Conservation (phyloP, 1,140 invertebrate genomes). For the Macrobrachium nipponense region DNA sequence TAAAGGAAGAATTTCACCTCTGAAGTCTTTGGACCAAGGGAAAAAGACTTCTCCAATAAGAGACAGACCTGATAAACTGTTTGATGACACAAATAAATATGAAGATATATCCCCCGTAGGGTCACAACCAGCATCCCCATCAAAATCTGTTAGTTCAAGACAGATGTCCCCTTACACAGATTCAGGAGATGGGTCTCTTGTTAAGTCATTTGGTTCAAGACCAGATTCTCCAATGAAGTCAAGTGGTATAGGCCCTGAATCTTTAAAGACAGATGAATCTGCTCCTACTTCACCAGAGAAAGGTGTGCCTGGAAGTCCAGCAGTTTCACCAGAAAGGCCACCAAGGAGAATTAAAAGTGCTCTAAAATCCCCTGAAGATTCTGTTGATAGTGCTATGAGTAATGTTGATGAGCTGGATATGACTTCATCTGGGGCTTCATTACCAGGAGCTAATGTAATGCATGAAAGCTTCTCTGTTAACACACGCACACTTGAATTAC, state of each 20-base stretch:
- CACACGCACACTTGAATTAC: constrained; percentile 52
- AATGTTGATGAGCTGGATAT: constrained; percentile 60
- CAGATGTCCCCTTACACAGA: constrained; percentile 39
- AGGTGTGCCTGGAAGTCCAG: constrained; percentile 20
- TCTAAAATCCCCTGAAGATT: constrained; percentile 58
- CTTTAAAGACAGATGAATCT: constrained; percentile 60
- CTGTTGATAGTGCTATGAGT: constrained; percentile 63
- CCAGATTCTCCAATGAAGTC: constrained; percentile 61
- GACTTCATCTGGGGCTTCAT: constrained; percentile 59
- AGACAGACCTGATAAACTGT: constrained; percentile 36
- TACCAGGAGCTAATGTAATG: constrained; percentile 27
- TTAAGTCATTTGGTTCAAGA: constrained; percentile 52
- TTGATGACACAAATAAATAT: constrained; percentile 34
- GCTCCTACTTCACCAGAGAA: constrained; percentile 50
- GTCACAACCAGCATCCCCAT: constrained; percentile 30
- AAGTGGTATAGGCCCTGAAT: constrained; percentile 58
- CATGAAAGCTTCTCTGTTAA: constrained; percentile 37
- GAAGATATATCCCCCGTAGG: constrained; percentile 30
- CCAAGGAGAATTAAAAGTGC: constrained; percentile 31
- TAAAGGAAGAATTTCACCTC: constrained; percentile 7
- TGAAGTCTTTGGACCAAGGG: background rate
- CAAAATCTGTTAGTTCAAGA: constrained; percentile 39
- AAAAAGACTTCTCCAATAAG: background rate
- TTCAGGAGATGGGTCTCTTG: constrained; percentile 51
- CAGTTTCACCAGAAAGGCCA: constrained; percentile 45